Evolutionary conservation across 92 coral and sea anemone genomes (phyloP).

Genomic region (Palythoa grandiflora): DNA sequence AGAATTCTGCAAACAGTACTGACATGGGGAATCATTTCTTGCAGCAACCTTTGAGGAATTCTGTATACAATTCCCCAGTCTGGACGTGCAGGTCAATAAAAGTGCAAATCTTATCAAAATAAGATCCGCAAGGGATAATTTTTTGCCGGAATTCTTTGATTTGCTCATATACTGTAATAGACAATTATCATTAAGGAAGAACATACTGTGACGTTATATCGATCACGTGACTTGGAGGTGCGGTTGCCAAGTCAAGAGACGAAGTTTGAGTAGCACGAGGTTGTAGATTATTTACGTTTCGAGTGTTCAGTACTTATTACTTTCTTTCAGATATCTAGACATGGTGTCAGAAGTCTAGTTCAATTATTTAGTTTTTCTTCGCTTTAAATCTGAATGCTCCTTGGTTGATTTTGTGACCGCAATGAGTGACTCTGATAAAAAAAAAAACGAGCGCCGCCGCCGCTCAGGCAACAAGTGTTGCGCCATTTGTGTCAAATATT

Average conservation of each 20-base stretch:
- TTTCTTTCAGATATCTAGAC: background rate
- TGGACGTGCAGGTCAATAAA: conserved; percentile 63
- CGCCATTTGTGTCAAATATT: background rate
- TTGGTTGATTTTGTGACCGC: background rate
- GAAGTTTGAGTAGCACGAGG: no score
- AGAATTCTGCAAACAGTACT: conserved; percentile 52
- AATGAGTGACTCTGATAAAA: background rate
- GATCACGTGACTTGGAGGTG: no score
- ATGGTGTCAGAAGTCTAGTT: conserved; percentile 3
- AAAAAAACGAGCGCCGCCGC: background rate
- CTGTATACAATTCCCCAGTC: conserved; percentile 59
- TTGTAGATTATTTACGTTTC: no score
- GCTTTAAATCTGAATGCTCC: no score
- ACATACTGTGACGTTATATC: background rate
- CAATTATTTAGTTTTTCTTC: background rate
- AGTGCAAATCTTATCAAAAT: conserved; percentile 55
- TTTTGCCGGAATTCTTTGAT: conserved; percentile 49
- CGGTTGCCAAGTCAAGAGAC: no score
- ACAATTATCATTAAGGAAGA: conserved; percentile 47
- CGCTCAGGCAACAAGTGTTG: background rate
- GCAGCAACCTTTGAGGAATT: conserved; percentile 59
- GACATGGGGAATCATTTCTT: conserved; percentile 44
- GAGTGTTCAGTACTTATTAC: no score
- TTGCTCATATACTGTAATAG: conserved; percentile 53
- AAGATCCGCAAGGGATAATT: conserved; percentile 54